Percentiles rank a stretch among this genome's conserved stretches.
Evolutionary conservation across 2,888 invertebrate genomes (phyloP).

Genomic region (Adelognathus sp.): DNA sequence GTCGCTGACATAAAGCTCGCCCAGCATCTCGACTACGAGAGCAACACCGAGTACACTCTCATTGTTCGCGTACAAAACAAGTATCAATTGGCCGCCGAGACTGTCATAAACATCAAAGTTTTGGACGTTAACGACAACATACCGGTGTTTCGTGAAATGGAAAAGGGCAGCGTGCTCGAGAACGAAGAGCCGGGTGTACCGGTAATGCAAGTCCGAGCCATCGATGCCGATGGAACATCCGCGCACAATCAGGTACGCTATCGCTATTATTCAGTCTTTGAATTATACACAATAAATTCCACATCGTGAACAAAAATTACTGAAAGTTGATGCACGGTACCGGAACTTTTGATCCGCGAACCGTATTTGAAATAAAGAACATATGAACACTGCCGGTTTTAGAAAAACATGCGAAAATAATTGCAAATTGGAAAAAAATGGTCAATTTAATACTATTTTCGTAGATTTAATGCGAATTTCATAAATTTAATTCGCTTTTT

Average conservation of each 20-base stretch:
- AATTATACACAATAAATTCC: too few species aligned
- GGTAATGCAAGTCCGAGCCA: conserved; percentile 93
- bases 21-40: conserved; percentile 91
- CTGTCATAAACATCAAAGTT: conserved; percentile 89
- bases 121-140: conserved; percentile 96
- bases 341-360: too few species aligned
- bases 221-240: conserved; percentile 92
- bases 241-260: conserved; percentile 87
- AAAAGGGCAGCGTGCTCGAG: conserved; percentile 91
- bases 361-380: too few species aligned
- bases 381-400: too few species aligned
- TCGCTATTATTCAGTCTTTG: too few species aligned
- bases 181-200: conserved; percentile 92
- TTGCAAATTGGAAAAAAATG: background rate
- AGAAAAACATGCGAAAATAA: too few species aligned
- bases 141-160: conserved; percentile 91
- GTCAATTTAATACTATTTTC: background rate
- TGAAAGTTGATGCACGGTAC: too few species aligned
- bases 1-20: conserved; percentile 89
- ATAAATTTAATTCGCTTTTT: too few species aligned
- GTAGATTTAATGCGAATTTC: too few species aligned
- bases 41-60: conserved; percentile 91
- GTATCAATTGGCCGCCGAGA: conserved; percentile 90
- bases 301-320: too few species aligned
- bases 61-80: conserved; percentile 93